phyloP scores from a whole-genome alignment of 1,140 invertebrate species.

The Cydia fagiglandana region DNA sequence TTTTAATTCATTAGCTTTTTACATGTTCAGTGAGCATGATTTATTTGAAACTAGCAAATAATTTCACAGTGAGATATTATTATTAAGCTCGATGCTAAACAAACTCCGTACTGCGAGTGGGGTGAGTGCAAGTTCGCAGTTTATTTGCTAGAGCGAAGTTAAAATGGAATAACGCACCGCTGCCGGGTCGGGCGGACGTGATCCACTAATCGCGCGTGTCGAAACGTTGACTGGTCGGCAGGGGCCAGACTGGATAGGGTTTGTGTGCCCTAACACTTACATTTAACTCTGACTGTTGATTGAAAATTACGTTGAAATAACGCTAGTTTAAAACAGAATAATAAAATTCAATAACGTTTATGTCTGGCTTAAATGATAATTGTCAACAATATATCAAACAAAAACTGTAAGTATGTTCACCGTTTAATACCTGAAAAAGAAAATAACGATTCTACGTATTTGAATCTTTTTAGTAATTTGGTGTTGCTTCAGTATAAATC shows the following conservation, averaged over 20 bases:
- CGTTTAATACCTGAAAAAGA: too few relatives aligned
- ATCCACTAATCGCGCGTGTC: background rate
- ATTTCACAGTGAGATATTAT: background rate
- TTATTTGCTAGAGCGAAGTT: constrained; percentile 16
- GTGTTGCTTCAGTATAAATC: too few relatives aligned
- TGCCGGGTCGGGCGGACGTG: background rate
- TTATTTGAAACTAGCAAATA: background rate
- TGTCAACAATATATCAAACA: too few relatives aligned
- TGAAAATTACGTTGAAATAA: too few relatives aligned
- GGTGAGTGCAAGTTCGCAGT: constrained; percentile 11
- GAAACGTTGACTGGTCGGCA: background rate
- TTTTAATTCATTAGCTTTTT: too few relatives aligned
- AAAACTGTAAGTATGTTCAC: too few relatives aligned
- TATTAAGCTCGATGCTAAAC: background rate
- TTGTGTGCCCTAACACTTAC: background rate
- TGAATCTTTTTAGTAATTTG: too few relatives aligned
- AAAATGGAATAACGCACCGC: constrained; percentile 15
- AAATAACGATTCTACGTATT: too few relatives aligned
- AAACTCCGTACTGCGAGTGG: background rate
- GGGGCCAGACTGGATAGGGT: background rate
- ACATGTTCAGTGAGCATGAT: background rate
- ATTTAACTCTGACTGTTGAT: background rate
- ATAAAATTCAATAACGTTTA: too few relatives aligned
- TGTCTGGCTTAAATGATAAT: too few relatives aligned
- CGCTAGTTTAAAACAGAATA: too few relatives aligned